Percentiles rank a stretch among this genome's conserved stretches.
These are phyloP conservation scores for Macaria notata DNA, from an alignment of 2,888 invertebrate species.

Conservation along the genomic window DNA sequence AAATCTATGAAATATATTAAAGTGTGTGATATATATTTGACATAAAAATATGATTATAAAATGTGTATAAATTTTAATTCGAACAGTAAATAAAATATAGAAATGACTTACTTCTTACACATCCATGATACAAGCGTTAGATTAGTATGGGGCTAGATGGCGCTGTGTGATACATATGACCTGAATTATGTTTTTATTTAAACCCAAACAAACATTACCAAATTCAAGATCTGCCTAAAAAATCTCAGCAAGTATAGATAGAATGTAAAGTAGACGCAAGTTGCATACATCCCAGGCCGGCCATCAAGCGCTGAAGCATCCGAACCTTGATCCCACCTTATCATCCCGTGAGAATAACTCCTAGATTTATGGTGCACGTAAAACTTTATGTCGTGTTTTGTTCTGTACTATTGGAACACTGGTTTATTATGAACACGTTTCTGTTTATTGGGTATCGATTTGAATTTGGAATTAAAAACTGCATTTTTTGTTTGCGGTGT, in stretches of 20 bases:
- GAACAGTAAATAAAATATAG: no score
- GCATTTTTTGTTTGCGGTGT: background rate
- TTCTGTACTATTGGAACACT: conserved; percentile 52
- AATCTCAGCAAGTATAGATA: conserved; percentile 2
- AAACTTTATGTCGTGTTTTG: conserved; percentile 77
- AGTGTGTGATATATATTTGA: no score
- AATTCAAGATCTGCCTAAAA: background rate
- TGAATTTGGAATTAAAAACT: conserved; percentile 13
- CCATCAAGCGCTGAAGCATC: conserved; percentile 28
- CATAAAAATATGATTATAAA: no score
- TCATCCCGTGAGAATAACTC: conserved; percentile 79
- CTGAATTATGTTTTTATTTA: no score
- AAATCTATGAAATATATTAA: no score
- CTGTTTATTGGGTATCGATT: conserved; percentile 25
- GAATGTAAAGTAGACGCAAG: conserved; percentile 28
- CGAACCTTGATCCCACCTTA: conserved; percentile 59
- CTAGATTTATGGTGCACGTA: conserved; percentile 76
- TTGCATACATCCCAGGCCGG: conserved; percentile 29
- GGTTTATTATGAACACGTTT: conserved; percentile 50
- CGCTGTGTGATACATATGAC: background rate
- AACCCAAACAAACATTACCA: no score
- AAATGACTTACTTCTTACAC: no score
- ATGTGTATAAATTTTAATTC: no score
- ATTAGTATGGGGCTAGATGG: no score
- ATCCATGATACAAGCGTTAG: no score